Conservation (phyloP, 2,888 invertebrate genomes). For the Mythimna lalbum region DNA sequence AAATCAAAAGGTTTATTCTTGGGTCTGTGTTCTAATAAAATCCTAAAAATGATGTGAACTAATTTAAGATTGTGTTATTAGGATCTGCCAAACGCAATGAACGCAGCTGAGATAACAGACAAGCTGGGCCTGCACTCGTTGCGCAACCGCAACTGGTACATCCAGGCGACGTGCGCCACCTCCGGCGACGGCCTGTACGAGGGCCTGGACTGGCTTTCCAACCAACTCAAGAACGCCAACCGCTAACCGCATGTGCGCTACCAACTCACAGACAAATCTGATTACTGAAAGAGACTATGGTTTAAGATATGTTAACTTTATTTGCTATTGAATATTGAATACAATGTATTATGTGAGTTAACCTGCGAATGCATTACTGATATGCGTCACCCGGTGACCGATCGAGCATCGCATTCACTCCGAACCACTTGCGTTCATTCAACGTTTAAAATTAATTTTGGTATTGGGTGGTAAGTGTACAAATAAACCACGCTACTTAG, state of each 20-base stretch:
- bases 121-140: slow-evolving; percentile 99
- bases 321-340: slow-evolving; percentile 90
- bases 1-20: not conserved
- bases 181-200: slow-evolving; percentile 99
- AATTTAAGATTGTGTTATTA: slow-evolving; percentile 79
- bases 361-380: slow-evolving; percentile 86
- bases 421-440: slow-evolving; percentile 64
- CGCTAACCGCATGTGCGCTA: slow-evolving; percentile 93
- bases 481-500: slow-evolving; percentile 70
- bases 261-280: slow-evolving; percentile 84
- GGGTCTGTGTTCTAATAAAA: not conserved
- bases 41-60: slow-evolving; percentile 22
- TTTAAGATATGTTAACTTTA: slow-evolving; percentile 91
- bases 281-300: slow-evolving; percentile 90
- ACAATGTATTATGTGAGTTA: slow-evolving; percentile 90
- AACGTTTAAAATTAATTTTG: slow-evolving; percentile 63
- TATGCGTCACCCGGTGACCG: slow-evolving; percentile 84
- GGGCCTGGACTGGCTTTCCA: slow-evolving; percentile 99
- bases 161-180: slow-evolving; percentile 99
- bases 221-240: slow-evolving; percentile 99
- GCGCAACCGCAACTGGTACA: slow-evolving; percentile 99
- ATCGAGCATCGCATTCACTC: slow-evolving; percentile 75
- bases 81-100: slow-evolving; percentile 99
- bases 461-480: slow-evolving; percentile 68
- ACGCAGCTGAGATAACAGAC: slow-evolving; percentile 99